Base-by-base conservation (phyloP, 2,797 vertebrate genomes). In the Tangara arthus region DNA sequence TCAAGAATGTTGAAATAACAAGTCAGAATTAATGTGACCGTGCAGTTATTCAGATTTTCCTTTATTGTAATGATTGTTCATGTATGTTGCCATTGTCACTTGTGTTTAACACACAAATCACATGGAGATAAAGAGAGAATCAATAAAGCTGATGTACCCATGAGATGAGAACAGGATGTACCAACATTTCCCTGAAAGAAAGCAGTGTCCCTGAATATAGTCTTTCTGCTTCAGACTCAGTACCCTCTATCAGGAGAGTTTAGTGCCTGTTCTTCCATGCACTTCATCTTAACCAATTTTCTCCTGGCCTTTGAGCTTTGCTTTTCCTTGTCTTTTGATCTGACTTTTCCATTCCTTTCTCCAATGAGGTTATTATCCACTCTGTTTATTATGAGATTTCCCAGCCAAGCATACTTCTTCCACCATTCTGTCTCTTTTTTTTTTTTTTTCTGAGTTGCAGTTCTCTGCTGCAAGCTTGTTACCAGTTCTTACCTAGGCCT, bases 91-190 rank as follows among this genome's bases (percentile, higher is more conserved):
- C 24, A 34, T 16, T 69, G 56, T 47, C 18, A 23, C 4, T 46
- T 8, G 4, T 13, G 15, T 69, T 37, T 69, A 60, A 64, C 0
- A 0, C 9, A 42, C 32, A 77, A 65, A 22, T 26, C 11, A 39
- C 4, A 3, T 7, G 5, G 21, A 18, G 3, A 2, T 42, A 60
- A 50, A 63, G 12, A 53, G n/a, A 37, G 7, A 68, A 59, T 55
- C 5, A 23, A 2, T 44, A 42, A 52, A 44, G 21, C 15, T 60
- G 60, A 56, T 46, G n/a, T 3, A n/a, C 9, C 22, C 11, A 12
- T 12, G 53, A 71, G 15, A 24, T 56, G 27, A 70, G 27, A 87
- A 49, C 0, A 2, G 4, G 5, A 44, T 15, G 8, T 3, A 1
- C 6, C 30, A 71, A 11, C 8, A 55, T 65, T 75, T 65, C 28